Evolutionary conservation across 1,140 invertebrate species (phyloP), one percentile per base, ranked within the genome.

Genomic region (Melanaphis sacchari): DNA sequence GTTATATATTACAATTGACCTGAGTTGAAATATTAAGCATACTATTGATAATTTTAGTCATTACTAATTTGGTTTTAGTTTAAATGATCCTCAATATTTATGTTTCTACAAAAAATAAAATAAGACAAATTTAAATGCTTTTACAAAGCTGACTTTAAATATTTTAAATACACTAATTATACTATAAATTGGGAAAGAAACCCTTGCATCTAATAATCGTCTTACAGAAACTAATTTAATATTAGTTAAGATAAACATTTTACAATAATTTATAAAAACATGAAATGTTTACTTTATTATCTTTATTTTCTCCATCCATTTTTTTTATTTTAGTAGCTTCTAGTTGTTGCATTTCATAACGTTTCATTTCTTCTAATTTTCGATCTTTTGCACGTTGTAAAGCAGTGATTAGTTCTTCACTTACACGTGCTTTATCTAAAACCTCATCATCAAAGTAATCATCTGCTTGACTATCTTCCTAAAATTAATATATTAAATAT

Each of bases 361-460:
- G 96, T 94, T 97, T 97, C 94, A 98, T 97, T 95, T 98, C 97
- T 94, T 98, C 97, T 94, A 98, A 97, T 94, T 97, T 97, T 26
- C 97, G 96, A 94, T 97, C 96, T 41, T 97, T 96, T 1, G 98
- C 98, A 91, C 97, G 96, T 94, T 97, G 97, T 8, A 97, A 96
- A 3, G 96, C 97, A 76, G 96, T 96, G 3, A 96, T 96, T 36
- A 98, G 96, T 94, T 96, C 96, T 95, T 97, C 96, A 94, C 96
- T 95, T 94, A 97, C 96, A 90, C 97, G 96, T 93, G 96, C 96
- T 36, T 97, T 96, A 94, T 96, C 96, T 94, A 97, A 97, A 26
- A 96, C 96, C 96, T 97, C 97, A 22, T 97, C 95, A 94, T 98
- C 97, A 91, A 98, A 97, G 93, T 98, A 97, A 94, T 98, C 96